Base-by-base conservation (phyloP, 1,140 invertebrate genomes). In the Probaryconus sp. region DNA sequence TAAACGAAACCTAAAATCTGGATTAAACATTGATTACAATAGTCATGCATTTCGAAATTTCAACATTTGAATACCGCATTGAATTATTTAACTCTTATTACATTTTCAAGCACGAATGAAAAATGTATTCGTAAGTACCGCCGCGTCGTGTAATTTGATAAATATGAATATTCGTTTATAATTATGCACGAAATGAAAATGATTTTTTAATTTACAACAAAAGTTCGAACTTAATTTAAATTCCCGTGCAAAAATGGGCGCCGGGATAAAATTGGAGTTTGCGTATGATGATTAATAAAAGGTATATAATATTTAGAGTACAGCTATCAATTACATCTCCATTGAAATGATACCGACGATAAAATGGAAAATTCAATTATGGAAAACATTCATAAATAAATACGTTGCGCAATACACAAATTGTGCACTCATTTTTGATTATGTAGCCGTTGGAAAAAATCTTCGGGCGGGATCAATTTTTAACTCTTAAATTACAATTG, bases 231-330 rank as follows among this genome's bases (percentile, higher is more conserved):
- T 58, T 37, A 24, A 45, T 58, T 58, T 47, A 20, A 40, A 60
- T 35, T 33, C 11, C 14, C 26, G 26, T 30, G 16, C 10, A 55
- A 55, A 55, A 55, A 42, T 30, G 56, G 35, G 24, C 24, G 51
- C 17, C 42, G 30, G 13, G 40, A 5, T 21, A 11, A 60, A 60
- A 60, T 38, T 48, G 17, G 30, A 2, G 31, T 28, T 24, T 35
- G 56, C 26, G 47, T 33, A 40, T 21, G 47, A 53, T 47, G 48
- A 53, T 65, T 65, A 67, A 67, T 67, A 37, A 67, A 67, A 56
- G 50, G 50, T 56, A 67, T 56, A 67, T 48, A 67, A 67, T 67
- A 56, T 67, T 56, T 65, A 65, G 55, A 65, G 45, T 65, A 45
- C 40, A 65, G 50, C 50, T 47, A 65, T 65, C 30, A 65, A 65